A percentile compares a stretch with the other conserved stretches of the same genome.
These are phyloP conservation scores for Macrosiphum euphorbiae DNA, from an alignment of 2,888 invertebrate species.

Conservation along the genomic window DNA sequence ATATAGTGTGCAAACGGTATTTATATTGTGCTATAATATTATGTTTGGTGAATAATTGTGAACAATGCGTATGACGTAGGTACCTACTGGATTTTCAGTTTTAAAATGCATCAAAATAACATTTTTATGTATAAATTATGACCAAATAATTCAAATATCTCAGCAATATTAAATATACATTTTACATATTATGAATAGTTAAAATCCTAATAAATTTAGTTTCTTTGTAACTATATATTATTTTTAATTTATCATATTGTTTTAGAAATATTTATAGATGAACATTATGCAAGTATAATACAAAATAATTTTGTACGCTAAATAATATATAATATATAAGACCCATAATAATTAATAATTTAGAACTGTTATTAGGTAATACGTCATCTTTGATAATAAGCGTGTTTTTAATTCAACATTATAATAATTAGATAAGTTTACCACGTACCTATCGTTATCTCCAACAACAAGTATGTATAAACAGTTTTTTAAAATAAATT, in stretches of 20 bases:
- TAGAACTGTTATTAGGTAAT: no score
- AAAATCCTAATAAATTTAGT: neutral
- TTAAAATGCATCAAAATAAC: neutral
- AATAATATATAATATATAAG: no score
- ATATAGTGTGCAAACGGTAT: neutral
- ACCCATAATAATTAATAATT: no score
- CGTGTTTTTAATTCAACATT: no score
- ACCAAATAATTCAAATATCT: neutral
- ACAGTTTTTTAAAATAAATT: no score
- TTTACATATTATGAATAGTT: neutral
- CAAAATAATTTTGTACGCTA: no score
- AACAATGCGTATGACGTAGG: neutral
- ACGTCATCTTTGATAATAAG: no score
- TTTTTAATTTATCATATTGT: neutral
- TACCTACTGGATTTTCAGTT: neutral
- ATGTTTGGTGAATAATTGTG: neutral
- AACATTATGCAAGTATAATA: neutral
- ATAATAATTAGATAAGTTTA: no score
- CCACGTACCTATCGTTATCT: no score
- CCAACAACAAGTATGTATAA: no score
- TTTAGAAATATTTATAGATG: neutral
- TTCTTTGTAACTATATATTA: neutral
- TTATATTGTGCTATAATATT: neutral
- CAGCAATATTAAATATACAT: neutral
- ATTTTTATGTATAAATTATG: neutral